A percentile compares a stretch with the other conserved stretches of the same genome.
phyloP scores from a whole-genome alignment of 1,140 invertebrate species.

The Drosophila virilis region DNA sequence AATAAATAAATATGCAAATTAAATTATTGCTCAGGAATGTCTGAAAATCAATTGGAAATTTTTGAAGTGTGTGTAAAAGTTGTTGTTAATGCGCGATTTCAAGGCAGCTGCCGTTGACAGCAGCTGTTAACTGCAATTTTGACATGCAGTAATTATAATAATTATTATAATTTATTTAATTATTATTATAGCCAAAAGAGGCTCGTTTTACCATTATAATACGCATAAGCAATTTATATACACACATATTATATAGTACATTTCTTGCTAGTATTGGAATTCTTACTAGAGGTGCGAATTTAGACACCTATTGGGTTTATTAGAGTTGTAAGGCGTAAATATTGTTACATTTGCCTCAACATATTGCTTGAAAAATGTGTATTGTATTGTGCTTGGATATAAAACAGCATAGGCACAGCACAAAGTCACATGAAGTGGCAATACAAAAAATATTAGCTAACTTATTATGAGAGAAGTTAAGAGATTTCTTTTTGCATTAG shows the following conservation, averaged over 20 bases:
- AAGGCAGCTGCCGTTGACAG: neutral
- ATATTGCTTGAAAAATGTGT: no score
- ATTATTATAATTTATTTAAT: conserved; percentile 1
- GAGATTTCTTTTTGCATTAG: no score
- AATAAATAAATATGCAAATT: conserved; percentile 41
- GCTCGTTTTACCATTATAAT: neutral
- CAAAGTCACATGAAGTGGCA: neutral
- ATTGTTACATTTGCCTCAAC: no score
- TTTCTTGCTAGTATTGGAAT: neutral
- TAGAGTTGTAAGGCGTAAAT: neutral
- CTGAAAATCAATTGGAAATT: conserved; percentile 34
- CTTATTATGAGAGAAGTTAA: no score
- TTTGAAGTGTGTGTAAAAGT: conserved; percentile 2
- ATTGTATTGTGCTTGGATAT: neutral
- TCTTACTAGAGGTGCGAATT: conserved; percentile 12
- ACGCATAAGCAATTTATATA: neutral
- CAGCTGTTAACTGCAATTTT: conserved; percentile 8
- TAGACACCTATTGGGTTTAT: neutral
- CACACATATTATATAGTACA: neutral
- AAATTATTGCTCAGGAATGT: conserved; percentile 35
- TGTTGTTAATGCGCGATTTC: neutral
- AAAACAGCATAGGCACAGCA: no score
- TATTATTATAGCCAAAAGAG: neutral
- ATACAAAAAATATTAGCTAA: neutral
- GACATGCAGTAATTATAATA: neutral